Percentiles rank a stretch among this genome's conserved stretches.
Conservation (phyloP, 2,797 vertebrate species). For the Eospalax fontanierii region DNA sequence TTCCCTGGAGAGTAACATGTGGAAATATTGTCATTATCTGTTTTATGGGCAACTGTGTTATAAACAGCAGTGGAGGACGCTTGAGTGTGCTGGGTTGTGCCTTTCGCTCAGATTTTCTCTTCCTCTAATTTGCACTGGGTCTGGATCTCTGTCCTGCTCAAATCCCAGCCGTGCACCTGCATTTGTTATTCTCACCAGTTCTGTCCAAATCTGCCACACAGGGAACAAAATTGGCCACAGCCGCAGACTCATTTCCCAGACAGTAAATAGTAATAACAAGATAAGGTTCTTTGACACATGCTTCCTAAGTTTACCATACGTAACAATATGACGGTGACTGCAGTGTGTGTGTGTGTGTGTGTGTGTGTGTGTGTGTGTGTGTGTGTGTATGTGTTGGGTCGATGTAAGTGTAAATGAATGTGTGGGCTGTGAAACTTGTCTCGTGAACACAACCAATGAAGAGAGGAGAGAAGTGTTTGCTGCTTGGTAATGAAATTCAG, state of each 20-base stretch:
- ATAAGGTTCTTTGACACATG: slow-evolving; percentile 68
- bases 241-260: slow-evolving; percentile 77
- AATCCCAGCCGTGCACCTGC: slow-evolving; percentile 58
- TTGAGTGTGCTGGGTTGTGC: slow-evolving; percentile 61
- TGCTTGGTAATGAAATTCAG: slow-evolving; percentile 82
- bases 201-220: slow-evolving; percentile 63
- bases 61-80: slow-evolving; percentile 65
- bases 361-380: slow-evolving; percentile 1
- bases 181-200: slow-evolving; percentile 46
- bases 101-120: slow-evolving; percentile 26
- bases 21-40: slow-evolving; percentile 78
- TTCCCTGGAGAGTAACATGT: slow-evolving; percentile 58
- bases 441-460: slow-evolving; percentile 61
- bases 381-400: neutral
- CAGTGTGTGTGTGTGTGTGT: neutral
- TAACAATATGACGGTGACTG: slow-evolving; percentile 7
- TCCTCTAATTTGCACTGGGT: slow-evolving; percentile 61
- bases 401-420: slow-evolving; percentile 47
- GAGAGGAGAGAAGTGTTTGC: neutral
- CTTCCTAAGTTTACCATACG: slow-evolving; percentile 68
- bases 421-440: slow-evolving; percentile 65
- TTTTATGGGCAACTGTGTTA: slow-evolving; percentile 58
- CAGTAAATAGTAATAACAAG: slow-evolving; percentile 63
- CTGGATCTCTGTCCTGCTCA: slow-evolving; percentile 32
- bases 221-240: slow-evolving; percentile 46